phyloP scores from a whole-genome alignment of 2,797 vertebrate genomes.

The Gymnocypris eckloni region DNA sequence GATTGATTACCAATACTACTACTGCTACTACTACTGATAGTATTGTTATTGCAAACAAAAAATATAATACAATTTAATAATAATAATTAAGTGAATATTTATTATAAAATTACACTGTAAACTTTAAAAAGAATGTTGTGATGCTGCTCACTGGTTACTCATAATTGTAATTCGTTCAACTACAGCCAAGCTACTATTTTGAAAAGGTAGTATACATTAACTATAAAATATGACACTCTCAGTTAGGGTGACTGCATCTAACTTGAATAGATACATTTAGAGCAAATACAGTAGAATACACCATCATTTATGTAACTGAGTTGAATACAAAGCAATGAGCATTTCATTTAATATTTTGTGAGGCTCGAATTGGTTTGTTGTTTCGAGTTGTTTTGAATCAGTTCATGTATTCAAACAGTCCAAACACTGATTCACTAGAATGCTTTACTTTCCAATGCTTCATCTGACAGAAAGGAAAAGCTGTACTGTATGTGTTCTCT shows the following conservation, averaged over 20 bases:
- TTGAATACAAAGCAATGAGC: not conserved
- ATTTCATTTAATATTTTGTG: not conserved
- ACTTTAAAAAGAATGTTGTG: not conserved
- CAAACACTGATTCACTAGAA: not conserved
- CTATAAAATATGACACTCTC: not conserved
- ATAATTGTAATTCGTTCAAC: too few species aligned
- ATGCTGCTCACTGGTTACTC: not conserved
- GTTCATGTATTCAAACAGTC: not conserved
- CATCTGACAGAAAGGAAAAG: not conserved
- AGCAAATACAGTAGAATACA: not conserved
- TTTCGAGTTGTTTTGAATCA: not conserved
- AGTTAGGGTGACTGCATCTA: not conserved
- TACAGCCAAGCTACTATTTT: not conserved
- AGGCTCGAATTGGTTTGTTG: not conserved
- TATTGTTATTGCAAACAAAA: not conserved
- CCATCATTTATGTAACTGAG: not conserved
- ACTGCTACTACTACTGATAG: not conserved
- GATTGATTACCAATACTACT: not conserved
- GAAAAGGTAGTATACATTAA: not conserved
- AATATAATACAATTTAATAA: not conserved
- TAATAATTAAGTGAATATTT: not conserved
- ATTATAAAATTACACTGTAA: not conserved
- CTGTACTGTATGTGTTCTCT: not conserved
- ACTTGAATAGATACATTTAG: not conserved
- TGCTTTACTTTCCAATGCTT: not conserved